These are phyloP conservation scores for Strigops habroptila DNA, from an alignment of 2,113 vertebrate species.

Conservation along the genomic window DNA sequence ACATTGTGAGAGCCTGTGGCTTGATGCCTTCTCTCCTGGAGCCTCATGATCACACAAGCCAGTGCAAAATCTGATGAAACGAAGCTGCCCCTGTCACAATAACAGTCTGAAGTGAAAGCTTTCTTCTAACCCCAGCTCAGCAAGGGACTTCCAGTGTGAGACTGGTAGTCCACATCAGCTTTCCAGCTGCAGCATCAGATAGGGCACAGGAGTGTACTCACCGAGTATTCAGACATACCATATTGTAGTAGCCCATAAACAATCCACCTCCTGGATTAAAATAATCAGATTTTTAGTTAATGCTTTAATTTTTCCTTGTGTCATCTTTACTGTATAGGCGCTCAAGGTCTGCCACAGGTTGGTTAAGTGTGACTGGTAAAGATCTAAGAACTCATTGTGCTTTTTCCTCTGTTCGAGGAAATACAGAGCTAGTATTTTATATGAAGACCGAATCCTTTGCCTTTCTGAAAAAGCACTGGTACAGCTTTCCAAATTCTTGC, in stretches of 20 bases:
- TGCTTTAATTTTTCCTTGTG: not conserved
- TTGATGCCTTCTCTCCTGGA: not conserved
- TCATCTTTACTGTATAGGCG: not conserved
- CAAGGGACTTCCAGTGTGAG: not conserved
- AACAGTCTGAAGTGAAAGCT: not conserved
- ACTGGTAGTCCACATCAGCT: accelerated
- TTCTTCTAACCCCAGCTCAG: not conserved
- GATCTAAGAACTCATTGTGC: not conserved
- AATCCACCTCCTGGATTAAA: not conserved
- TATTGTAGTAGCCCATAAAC: not conserved
- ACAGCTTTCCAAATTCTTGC: not conserved
- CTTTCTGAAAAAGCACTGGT: not conserved
- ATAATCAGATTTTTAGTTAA: not conserved
- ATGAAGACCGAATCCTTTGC: not conserved
- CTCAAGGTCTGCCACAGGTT: not conserved
- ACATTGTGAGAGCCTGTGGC: not conserved
- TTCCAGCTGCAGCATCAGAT: not conserved
- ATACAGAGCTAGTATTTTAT: not conserved
- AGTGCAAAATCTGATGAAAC: not conserved
- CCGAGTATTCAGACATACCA: not conserved
- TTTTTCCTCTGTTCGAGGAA: not conserved
- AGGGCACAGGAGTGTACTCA: not conserved
- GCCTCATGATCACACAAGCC: not conserved
- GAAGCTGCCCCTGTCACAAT: not conserved
- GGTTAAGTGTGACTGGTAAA: not conserved